A percentile compares a stretch with the other conserved stretches of the same genome.
These are phyloP conservation scores for Melanostigma gelatinosum DNA, from an alignment of 2,113 vertebrate species.

Conservation along the genomic window DNA sequence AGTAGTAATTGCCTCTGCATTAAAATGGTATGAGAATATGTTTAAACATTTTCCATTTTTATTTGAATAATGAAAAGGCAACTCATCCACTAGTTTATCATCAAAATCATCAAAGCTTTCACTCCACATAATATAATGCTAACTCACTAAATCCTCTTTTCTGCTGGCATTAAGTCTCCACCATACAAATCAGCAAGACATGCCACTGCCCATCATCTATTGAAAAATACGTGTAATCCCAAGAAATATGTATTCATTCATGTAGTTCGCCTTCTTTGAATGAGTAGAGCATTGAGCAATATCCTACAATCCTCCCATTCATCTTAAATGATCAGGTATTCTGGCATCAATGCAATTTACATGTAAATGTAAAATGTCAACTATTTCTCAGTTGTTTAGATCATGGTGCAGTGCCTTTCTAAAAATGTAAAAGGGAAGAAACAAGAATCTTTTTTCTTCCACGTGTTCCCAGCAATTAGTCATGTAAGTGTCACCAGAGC, in stretches of 20 bases:
- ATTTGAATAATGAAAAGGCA: neutral
- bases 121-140: neutral
- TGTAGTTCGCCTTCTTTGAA: neutral
- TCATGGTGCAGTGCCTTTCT: neutral
- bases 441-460: neutral
- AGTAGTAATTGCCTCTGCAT: neutral
- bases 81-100: conserved; percentile 6
- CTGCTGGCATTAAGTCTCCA: neutral
- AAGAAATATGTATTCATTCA: neutral
- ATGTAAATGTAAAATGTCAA: conserved; percentile 1
- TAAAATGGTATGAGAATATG: neutral
- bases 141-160: neutral
- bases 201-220: neutral
- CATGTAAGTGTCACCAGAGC: neutral
- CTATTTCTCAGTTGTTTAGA: neutral
- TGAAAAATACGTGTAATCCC: neutral
- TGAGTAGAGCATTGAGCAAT: neutral
- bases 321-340: neutral
- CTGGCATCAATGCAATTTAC: neutral
- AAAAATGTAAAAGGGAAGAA: neutral
- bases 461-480: conserved; percentile 4
- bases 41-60: conserved; percentile 2
- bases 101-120: conserved; percentile 12
- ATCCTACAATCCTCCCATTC: neutral
- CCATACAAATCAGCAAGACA: neutral